A percentile compares a stretch with the other conserved stretches of the same genome.
Evolutionary conservation across 2,888 invertebrate species (phyloP).

Genomic region (Luperina testacea): DNA sequence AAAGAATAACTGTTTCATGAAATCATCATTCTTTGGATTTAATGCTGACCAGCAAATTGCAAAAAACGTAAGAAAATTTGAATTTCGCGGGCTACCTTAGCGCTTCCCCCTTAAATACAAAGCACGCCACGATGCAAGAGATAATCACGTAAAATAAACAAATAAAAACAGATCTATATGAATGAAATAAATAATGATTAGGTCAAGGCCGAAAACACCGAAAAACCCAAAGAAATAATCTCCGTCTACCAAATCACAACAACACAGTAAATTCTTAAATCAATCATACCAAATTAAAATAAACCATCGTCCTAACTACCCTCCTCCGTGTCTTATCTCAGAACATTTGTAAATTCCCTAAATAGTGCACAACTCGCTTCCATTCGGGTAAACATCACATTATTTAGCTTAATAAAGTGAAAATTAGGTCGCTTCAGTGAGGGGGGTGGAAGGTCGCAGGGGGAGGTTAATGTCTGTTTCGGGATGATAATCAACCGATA

Average conservation of each 20-base stretch:
- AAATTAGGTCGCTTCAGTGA: slow-evolving; percentile 63
- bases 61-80: too few relatives aligned
- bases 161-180: background rate
- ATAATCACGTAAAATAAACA: background rate
- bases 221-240: too few relatives aligned
- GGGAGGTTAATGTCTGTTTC: slow-evolving; percentile 61
- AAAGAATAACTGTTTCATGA: too few relatives aligned
- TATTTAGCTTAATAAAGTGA: slow-evolving; percentile 67
- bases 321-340: slow-evolving; percentile 20
- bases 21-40: too few relatives aligned
- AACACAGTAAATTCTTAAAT: background rate
- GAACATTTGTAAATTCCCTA: slow-evolving; percentile 51
- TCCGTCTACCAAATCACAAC: background rate
- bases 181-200: background rate
- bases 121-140: background rate
- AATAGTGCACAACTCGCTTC: slow-evolving; percentile 61
- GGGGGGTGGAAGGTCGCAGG: slow-evolving; percentile 23
- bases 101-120: too few relatives aligned
- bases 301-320: background rate
- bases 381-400: slow-evolving; percentile 62
- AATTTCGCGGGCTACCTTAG: too few relatives aligned
- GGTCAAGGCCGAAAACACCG: background rate
- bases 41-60: too few relatives aligned
- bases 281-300: background rate
- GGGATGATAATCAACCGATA: slow-evolving; percentile 78